phyloP scores from a whole-genome alignment of 2,888 invertebrate species.

The Poecilus cupreus region DNA sequence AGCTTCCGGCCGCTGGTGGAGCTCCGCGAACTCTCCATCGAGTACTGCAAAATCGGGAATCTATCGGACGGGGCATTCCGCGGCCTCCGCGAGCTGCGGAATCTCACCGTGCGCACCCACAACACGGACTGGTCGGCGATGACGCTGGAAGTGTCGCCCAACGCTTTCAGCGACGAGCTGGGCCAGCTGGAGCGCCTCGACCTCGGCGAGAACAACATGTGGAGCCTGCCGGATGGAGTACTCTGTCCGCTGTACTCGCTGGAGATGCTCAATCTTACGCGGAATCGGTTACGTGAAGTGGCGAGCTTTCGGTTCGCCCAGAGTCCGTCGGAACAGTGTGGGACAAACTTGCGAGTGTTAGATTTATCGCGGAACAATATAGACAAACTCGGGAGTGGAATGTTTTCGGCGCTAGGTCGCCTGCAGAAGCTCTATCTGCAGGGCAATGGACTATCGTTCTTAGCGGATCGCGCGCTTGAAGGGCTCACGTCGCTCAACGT shows the following conservation, averaged over 20 bases:
- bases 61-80: constrained; percentile 88
- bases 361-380: constrained; percentile 88
- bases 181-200: constrained; percentile 84
- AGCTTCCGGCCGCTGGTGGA: constrained; percentile 86
- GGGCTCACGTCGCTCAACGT: constrained; percentile 83
- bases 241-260: constrained; percentile 85
- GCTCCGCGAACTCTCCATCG: constrained; percentile 85
- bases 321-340: constrained; percentile 80
- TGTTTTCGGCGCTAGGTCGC: constrained; percentile 82
- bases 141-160: constrained; percentile 84
- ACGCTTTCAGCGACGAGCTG: constrained; percentile 84
- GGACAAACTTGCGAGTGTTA: constrained; percentile 80
- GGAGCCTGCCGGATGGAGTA: constrained; percentile 85
- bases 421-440: constrained; percentile 85
- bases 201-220: constrained; percentile 87
- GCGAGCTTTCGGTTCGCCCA: constrained; percentile 82
- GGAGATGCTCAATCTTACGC: constrained; percentile 85
- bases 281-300: constrained; percentile 85
- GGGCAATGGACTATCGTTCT: constrained; percentile 83
- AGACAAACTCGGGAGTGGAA: constrained; percentile 82
- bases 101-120: constrained; percentile 87
- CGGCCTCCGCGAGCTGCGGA: constrained; percentile 84
- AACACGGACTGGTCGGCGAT: constrained; percentile 90
- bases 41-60: constrained; percentile 89
- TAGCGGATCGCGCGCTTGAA: constrained; percentile 86